Evolutionary conservation across 37 sponge, comb jelly and placozoan genomes (phyloP), one percentile per base, ranked within the genome.

Genomic region (Ianthella basta): DNA sequence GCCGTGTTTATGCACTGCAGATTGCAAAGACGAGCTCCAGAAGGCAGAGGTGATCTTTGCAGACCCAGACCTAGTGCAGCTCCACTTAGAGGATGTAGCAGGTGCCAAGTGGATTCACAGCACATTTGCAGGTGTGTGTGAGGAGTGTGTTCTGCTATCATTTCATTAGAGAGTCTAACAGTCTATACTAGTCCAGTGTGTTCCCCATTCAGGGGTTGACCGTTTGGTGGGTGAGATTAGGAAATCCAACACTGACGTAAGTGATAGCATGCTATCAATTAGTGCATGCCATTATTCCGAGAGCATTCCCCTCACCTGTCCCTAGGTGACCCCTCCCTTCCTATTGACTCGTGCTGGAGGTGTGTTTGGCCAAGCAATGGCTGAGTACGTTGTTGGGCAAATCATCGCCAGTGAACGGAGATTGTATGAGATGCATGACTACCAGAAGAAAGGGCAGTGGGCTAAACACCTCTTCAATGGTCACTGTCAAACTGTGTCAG

Each of bases 371-470:
- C 83, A 75, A 21, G 69, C 36, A 25, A 90, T 90, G 91, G 82
- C 83, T 4, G 91, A 90, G 83, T 90, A 90, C 61, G 87, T 90
- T 44, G 27, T 90, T 25, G 83, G 81, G 1, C 86, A 90, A 56
- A 75, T 86, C 15, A 65, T 90, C 23, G 50, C 56, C 35, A n/a
- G 61, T 15, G 87, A 90, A 54, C 55, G 86, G 39, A 33, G 65
- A 1, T 36, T 89, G 23, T 85, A 61, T 34, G 21, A 13, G 12
- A 74, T 82, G 66, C 73, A 73, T 16, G 40, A 55, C 20, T 55
- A 89, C 61, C 85, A 85, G 77, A 39, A 60, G 56, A 21, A 81
- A 50, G 53, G 27, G 2, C 27, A 25, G n/a, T 37, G 83, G 55
- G 24, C 25, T 38, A 0, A 33, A 16, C 41, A n/a, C 14, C 6